These are phyloP conservation scores for Prietella phreatophila DNA, from an alignment of 2,113 vertebrate species.

Conservation along the genomic window DNA sequence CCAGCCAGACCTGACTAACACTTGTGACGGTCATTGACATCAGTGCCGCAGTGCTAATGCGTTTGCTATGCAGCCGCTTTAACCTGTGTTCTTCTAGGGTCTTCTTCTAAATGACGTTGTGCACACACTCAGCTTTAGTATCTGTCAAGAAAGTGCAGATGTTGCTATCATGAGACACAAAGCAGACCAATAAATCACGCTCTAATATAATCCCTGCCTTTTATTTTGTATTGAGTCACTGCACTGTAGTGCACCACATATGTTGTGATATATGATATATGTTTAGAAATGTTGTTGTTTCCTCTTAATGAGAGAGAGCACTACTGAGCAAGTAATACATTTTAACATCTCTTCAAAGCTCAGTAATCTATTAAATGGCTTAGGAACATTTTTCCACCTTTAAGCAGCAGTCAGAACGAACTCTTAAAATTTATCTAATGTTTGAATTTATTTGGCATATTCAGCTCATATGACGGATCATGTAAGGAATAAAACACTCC, in stretches of 20 bases:
- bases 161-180: not conserved
- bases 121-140: not conserved
- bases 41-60: not conserved
- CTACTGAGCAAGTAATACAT: not conserved
- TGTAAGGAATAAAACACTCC: not conserved
- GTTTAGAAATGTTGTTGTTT: not conserved
- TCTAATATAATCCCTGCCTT: not conserved
- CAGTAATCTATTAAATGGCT: not conserved
- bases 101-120: not conserved
- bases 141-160: conserved; percentile 4
- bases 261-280: no score
- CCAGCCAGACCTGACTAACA: conserved; percentile 38
- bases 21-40: conserved; percentile 26
- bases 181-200: not conserved
- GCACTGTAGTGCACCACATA: not conserved
- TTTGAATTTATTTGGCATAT: not conserved
- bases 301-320: not conserved
- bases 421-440: not conserved
- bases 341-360: not conserved
- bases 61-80: not conserved
- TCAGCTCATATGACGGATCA: not conserved
- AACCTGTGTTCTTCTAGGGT: not conserved
- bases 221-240: not conserved
- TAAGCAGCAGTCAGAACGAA: not conserved
- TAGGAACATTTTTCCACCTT: not conserved